Base-by-base conservation (phyloP, 2,113 vertebrate species). In the Bos taurus region DNA sequence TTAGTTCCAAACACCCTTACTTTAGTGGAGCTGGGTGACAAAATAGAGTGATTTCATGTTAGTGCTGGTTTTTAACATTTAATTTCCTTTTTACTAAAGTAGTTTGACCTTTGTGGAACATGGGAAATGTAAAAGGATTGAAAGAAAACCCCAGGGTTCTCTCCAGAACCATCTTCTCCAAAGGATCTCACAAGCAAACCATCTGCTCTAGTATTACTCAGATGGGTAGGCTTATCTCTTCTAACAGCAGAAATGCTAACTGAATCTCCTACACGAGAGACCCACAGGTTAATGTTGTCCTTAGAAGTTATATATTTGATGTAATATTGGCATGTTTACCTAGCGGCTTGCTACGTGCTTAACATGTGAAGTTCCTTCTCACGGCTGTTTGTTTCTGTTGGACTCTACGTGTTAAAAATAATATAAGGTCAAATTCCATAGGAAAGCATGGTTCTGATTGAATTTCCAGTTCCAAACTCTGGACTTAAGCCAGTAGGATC, bases 21-120 rank as follows among this genome's bases (percentile, higher is more conserved):
- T 78, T 92, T n/a, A n/a, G 83, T 91, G 7, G 15, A 3, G 82
- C 95, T 84, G 90, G 67, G 57, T 94, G 85, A 95, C 60, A 95
- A 97, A 97, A 88, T 46, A 60, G 25, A 89, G 54, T 33, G 26
- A 74, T 96, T 91, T 91, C 15, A 88, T 59, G 95, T 94, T 93
- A 62, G 21, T 67, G 23, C 48, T 67, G n/a, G 59, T 59, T 95
- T 94, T 96, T 97, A 92, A 90, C 87, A 88, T 96, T 98, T 97
- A 48, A 97, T 98, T 94, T 97, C 94, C 88, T 97, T 98, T 98
- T 97, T 94, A 82, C 81, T 91, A 98, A 95, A 87, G 71, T 62
- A 48, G 64, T 88, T 80, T 96, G 95, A 96, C 95, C 95, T 93
- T 85, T 93, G 40, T 77, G 92, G 50, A 80, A 96, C 82, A 54